A percentile compares a stretch with the other conserved stretches of the same genome.
Conservation (phyloP, 1,140 invertebrate genomes). For the Gyrodactylus salaris region DNA sequence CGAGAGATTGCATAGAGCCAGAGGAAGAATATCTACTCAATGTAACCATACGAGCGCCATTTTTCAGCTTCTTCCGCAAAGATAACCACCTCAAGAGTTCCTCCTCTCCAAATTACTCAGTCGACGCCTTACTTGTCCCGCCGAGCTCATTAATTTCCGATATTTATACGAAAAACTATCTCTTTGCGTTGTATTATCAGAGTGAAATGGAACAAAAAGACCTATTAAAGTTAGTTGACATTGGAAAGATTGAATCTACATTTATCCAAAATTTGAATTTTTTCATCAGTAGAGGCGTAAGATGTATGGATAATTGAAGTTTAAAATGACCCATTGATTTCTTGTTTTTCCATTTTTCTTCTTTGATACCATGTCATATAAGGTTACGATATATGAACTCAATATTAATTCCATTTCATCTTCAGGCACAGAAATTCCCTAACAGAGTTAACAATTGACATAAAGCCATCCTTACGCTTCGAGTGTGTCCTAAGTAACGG, state of each 20-base stretch:
- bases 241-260: too few species aligned
- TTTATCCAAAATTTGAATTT: too few species aligned
- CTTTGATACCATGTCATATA: too few species aligned
- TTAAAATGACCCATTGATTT: too few species aligned
- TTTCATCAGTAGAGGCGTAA: too few species aligned
- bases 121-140: neutral
- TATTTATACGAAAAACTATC: neutral
- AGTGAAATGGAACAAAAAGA: too few species aligned
- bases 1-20: neutral
- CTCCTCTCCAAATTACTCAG: neutral
- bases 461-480: neutral
- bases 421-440: neutral
- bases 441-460: neutral
- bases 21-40: neutral
- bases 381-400: too few species aligned
- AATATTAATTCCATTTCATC: neutral
- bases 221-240: too few species aligned
- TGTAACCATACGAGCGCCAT: neutral
- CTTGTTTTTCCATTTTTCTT: too few species aligned
- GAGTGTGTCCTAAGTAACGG: neutral
- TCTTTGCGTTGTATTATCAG: neutral
- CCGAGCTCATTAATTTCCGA: neutral
- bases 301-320: too few species aligned
- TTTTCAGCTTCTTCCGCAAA: neutral
- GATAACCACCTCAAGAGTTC: neutral